Evolutionary conservation across 2,113 vertebrate genomes (phyloP), one percentile per base, ranked within the genome.

Genomic region (Poicephalus meyeri): DNA sequence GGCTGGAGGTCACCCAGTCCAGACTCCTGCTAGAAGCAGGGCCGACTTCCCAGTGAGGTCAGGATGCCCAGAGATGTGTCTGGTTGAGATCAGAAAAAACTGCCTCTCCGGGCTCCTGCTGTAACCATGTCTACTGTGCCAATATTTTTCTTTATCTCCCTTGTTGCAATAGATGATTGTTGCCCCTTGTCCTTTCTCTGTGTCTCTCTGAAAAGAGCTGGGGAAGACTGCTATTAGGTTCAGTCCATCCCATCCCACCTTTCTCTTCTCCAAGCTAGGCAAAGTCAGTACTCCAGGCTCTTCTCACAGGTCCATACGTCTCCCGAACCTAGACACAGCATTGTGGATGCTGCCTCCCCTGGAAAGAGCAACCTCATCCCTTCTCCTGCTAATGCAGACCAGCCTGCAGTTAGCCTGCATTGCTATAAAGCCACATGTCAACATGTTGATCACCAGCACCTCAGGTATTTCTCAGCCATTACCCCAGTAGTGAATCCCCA

Each of bases 131-230:
- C 53, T 29, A 65, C 3, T 1, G 1, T 16, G n/a, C 13, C 55
- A 6, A 0, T 12, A 23, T 35, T 78, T 2, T 44, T 24, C 72
- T 29, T 4, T 12, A 14, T 13, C 2, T 25, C 12, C 24, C n/a
- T 80, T 46, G 20, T 58, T 42, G 53, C 42, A 74, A 58, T 13
- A 10, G 10, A 18, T 2, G 14, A 19, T 28, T 80, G 64, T 52
- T 44, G 35, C 29, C 6, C 73, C 28, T 68, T 55, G 28, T 52
- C 55, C 19, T 69, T 93, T 21, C 20, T 33, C 41, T 55, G 5
- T 16, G 16, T 16, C 25, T 39, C 61, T 63, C 49, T 58, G 16
- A 41, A 17, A 70, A 86, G 63, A 80, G 49, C 7, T 29, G 44
- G 15, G 14, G 21, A 52, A 81, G 26, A 46, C 6, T 41, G 19